Base-by-base conservation (phyloP, 2,888 invertebrate species). In the Cryptocephalus primarius region DNA sequence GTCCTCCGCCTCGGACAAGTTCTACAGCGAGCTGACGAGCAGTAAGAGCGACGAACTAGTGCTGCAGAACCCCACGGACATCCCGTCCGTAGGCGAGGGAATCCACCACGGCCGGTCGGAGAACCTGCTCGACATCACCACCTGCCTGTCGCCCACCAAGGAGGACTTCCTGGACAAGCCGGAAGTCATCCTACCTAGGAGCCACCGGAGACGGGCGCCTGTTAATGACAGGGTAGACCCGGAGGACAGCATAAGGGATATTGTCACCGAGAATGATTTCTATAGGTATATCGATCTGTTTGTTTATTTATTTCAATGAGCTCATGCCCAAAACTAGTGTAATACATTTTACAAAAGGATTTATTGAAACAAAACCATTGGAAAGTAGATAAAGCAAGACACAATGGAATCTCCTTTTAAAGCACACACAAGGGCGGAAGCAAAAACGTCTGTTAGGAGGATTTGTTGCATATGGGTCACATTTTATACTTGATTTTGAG, bases 221-320 rank as follows among this genome's bases (percentile, higher is more conserved):
- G 68, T 72, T 8, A 72, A 72, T 56, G 78, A 78, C 59, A 67
- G 74, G 52, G 72, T 78, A 44, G 78, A 79, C 62, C 78, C 79
- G n/a, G 78, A 78, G 60, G 78, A 78, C 57, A 77, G 77, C 53
- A 78, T 79, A 51, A 68, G 78, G 45, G 79, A 79, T 61, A 79
- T 79, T 58, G 75, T 79, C 48, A 75, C 76, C 8, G 78, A 78
- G 60, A 79, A 79, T 60, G 79, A 79, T 63, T 73, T 79, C 59
- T 78, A 78, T 65, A 75, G 76, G 78, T 78, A 60, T 55, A 22
- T 22, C 22, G 22, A 22, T 22, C 3, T 22, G 22, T 22, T 60
- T 59, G 14, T 9, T 44, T 6, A 13, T 44, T 8, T 32, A 8
- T 3, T 12, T 22, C 8, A 6, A 32, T 8, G 11, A 10, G 4